A percentile compares a stretch with the other conserved stretches of the same genome.
phyloP scores from a whole-genome alignment of 2,113 vertebrate species.

The Gobiocypris rarus region DNA sequence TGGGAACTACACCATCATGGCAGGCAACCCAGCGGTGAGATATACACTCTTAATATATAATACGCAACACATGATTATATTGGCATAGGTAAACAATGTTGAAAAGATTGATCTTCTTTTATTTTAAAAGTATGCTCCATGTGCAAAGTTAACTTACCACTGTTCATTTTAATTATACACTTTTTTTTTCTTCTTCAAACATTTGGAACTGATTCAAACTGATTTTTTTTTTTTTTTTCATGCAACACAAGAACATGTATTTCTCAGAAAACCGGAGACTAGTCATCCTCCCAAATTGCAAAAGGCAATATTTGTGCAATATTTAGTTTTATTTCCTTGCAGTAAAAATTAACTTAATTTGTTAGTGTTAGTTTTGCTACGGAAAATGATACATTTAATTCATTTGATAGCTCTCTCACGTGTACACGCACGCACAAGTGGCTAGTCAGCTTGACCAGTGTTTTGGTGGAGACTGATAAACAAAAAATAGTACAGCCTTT shows the following conservation, averaged over 20 bases:
- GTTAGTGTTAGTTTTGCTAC: not conserved
- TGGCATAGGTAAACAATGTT: too few relatives aligned
- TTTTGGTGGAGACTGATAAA: constrained; percentile 13
- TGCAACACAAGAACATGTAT: constrained; percentile 20
- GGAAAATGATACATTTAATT: not conserved
- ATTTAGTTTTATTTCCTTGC: not conserved
- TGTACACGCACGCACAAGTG: not conserved
- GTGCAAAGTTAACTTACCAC: too few relatives aligned
- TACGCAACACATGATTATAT: too few relatives aligned
- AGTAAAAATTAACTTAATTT: not conserved
- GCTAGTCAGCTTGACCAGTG: constrained; percentile 4
- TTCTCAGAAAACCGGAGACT: not conserved
- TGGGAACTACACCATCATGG: constrained; percentile 98
- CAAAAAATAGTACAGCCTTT: constrained; percentile 4
- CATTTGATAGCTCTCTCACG: not conserved
- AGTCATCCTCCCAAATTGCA: not conserved
- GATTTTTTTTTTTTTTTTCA: too few relatives aligned
- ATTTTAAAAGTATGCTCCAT: too few relatives aligned
- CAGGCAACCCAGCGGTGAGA: constrained; percentile 89
- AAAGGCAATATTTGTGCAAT: not conserved
- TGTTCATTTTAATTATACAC: too few relatives aligned
- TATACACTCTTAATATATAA: not conserved
- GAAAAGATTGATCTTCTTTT: too few relatives aligned
- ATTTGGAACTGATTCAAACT: not conserved
- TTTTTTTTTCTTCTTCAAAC: too few relatives aligned